Evolutionary conservation across 2,113 vertebrate genomes (phyloP).

Genomic region (Leiothrix lutea): DNA sequence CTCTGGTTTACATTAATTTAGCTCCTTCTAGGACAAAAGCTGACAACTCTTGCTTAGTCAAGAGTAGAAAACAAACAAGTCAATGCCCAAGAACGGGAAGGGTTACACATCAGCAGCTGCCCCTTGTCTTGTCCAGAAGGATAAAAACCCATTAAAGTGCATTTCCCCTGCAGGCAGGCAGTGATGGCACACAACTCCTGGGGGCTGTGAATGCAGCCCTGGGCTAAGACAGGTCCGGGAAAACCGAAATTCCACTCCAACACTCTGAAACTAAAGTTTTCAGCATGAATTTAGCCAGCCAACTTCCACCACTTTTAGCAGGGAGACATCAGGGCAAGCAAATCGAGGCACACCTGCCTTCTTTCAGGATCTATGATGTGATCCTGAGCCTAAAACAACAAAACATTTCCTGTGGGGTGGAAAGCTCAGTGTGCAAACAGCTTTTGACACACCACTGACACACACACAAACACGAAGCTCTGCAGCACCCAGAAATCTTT

Average conservation of each 20-base stretch:
- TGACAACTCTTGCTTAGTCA: neutral
- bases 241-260: neutral
- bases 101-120: neutral
- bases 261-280: accelerated
- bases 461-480: neutral
- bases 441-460: neutral
- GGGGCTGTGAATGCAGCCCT: neutral
- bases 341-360: neutral
- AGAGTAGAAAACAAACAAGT: neutral
- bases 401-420: neutral
- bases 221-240: neutral
- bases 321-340: neutral
- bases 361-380: neutral
- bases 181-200: neutral
- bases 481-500: neutral
- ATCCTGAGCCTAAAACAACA: neutral
- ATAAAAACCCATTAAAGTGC: neutral
- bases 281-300: neutral
- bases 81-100: neutral
- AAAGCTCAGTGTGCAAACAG: neutral
- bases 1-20: neutral
- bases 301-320: neutral
- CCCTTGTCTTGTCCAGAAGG: neutral
- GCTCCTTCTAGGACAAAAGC: neutral
- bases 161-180: neutral